Percentiles rank a stretch among this genome's conserved stretches.
Evolutionary conservation across 2,797 vertebrate genomes (phyloP).

Genomic region (Emydoidea blandingii): DNA sequence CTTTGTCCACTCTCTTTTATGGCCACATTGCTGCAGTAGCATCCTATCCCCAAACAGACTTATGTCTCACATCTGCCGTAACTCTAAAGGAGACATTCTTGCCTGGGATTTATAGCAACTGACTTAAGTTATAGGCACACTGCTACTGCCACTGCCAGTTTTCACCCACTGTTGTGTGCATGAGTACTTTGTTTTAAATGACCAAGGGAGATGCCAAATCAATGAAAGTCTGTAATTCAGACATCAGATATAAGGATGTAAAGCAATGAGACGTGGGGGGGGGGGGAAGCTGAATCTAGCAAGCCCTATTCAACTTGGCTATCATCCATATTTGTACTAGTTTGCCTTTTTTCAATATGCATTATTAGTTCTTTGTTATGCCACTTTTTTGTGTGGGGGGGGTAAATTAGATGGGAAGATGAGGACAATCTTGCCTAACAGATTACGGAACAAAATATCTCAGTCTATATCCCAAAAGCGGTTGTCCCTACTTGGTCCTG

Average conservation of each 20-base stretch:
- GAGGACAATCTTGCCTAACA: not conserved
- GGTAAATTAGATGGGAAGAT: not conserved
- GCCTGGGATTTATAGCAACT: constrained; percentile 1
- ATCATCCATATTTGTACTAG: not conserved
- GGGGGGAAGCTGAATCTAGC: constrained; percentile 36
- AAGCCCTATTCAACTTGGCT: not conserved
- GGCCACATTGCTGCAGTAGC: not conserved
- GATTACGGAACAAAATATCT: not conserved
- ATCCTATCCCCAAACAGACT: constrained; percentile 22
- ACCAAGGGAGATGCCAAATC: not conserved
- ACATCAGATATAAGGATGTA: not conserved
- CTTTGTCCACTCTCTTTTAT: constrained; percentile 63
- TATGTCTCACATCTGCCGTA: constrained; percentile 50
- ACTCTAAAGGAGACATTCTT: not conserved
- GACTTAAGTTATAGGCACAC: not conserved
- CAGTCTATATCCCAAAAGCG: not conserved
- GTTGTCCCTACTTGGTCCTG: not conserved
- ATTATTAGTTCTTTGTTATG: rapidly evolving
- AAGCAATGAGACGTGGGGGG: not conserved
- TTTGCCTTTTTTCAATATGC: not conserved
- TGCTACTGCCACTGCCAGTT: not conserved
- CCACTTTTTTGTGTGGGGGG: rapidly evolving
- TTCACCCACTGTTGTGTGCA: rapidly evolving
- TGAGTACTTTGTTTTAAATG: not conserved
- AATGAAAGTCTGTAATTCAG: not conserved